Percentiles rank a stretch among this genome's conserved stretches.
phyloP scores from a whole-genome alignment of 1,140 invertebrate species.

The Conopomorpha cramerella region DNA sequence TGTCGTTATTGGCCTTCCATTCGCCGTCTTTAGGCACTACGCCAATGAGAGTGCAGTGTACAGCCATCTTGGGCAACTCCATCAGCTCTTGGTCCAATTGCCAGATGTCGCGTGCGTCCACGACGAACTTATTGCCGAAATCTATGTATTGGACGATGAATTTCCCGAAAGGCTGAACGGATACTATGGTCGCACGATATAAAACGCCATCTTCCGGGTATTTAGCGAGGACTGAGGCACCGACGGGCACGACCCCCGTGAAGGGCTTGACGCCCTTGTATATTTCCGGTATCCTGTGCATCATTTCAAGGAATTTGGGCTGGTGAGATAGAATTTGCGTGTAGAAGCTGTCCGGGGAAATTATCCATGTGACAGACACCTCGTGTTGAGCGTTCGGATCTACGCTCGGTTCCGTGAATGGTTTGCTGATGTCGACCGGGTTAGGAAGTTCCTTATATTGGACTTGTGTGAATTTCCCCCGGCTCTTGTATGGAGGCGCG shows the following conservation, averaged over 20 bases:
- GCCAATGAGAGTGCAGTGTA: constrained; percentile 66
- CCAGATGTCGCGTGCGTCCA: constrained; percentile 67
- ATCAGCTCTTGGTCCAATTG: constrained; percentile 68
- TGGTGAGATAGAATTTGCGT: constrained; percentile 63
- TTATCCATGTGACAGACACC: constrained; percentile 44
- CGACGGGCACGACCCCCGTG: constrained; percentile 47
- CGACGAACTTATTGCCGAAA: constrained; percentile 71
- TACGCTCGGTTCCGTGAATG: constrained; percentile 22
- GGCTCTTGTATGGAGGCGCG: constrained; percentile 22
- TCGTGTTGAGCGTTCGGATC: constrained; percentile 37
- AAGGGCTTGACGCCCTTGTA: constrained; percentile 63
- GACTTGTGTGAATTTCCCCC: constrained; percentile 27
- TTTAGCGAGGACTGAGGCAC: constrained; percentile 67
- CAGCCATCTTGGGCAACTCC: constrained; percentile 70
- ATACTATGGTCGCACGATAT: constrained; percentile 68
- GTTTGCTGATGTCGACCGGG: constrained; percentile 21
- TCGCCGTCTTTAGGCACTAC: constrained; percentile 55
- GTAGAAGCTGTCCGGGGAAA: constrained; percentile 69
- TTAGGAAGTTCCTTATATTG: constrained; percentile 30
- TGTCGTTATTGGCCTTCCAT: constrained; percentile 60
- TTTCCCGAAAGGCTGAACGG: constrained; percentile 57
- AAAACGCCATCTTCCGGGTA: constrained; percentile 71
- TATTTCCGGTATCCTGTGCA: constrained; percentile 69
- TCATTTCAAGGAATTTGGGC: constrained; percentile 65
- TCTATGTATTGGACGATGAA: constrained; percentile 73